Evolutionary conservation across 2,113 vertebrate species (phyloP).

Genomic region (Ceyx cyanopectus): DNA sequence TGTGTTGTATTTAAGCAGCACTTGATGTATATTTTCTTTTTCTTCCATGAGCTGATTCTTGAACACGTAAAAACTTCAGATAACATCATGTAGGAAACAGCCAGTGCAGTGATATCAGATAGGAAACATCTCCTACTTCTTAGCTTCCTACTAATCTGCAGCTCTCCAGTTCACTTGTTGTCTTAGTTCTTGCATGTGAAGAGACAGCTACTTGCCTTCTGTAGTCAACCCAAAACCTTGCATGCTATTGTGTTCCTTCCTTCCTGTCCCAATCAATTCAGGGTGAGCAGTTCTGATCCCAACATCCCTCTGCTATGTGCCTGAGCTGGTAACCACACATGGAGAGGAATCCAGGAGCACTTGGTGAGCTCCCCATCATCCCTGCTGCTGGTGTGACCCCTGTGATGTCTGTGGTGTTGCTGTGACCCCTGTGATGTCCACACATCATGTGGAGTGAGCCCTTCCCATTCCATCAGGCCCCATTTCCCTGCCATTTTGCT

Average conservation of each 20-base stretch:
- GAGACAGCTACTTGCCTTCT: background rate
- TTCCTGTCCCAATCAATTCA: background rate
- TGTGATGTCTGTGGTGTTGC: background rate
- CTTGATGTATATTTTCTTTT: background rate
- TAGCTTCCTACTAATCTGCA: background rate
- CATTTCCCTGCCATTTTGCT: background rate
- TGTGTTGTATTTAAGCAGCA: background rate
- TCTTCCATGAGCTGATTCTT: background rate
- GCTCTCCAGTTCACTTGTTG: background rate
- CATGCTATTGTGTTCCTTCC: background rate
- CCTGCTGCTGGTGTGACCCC: background rate
- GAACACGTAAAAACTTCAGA: background rate
- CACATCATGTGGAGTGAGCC: rapidly evolving
- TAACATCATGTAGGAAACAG: background rate
- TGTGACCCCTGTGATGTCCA: background rate
- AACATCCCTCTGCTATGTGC: background rate
- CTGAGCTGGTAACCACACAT: background rate
- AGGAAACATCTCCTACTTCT: background rate
- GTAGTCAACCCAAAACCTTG: background rate
- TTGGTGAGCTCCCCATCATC: background rate
- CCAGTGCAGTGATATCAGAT: background rate
- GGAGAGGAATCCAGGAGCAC: background rate
- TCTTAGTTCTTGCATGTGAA: background rate
- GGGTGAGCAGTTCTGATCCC: background rate
- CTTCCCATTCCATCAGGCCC: background rate